Conservation (phyloP, 1,140 invertebrate species). For the Aphaenogaster rudis region DNA sequence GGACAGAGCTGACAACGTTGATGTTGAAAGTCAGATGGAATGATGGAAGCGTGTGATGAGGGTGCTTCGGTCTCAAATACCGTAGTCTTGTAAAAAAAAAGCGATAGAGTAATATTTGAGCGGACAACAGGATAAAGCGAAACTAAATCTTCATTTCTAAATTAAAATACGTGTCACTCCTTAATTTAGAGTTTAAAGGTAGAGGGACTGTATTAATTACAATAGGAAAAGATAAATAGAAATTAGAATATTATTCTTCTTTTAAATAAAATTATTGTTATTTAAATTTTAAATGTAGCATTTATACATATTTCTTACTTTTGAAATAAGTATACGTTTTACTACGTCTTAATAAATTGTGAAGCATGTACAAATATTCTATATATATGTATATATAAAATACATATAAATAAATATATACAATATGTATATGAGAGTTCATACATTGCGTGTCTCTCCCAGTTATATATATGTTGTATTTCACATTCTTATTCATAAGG, state of each 20-base stretch:
- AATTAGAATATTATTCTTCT: not conserved
- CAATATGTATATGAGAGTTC: not conserved
- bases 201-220: not conserved
- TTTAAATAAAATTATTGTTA: not conserved
- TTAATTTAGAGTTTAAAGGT: not conserved
- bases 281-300: not conserved
- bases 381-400: not conserved
- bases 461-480: not conserved
- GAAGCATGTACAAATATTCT: not conserved
- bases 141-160: not conserved
- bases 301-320: not conserved
- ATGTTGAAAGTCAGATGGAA: conserved; percentile 33
- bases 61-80: conserved; percentile 23
- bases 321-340: not conserved
- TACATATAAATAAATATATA: not conserved
- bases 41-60: conserved; percentile 57
- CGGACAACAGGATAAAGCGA: not conserved
- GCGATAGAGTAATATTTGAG: conserved; percentile 6
- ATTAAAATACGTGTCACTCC: not conserved
- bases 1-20: conserved; percentile 52
- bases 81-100: conserved; percentile 24
- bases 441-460: not conserved
- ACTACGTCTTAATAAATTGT: not conserved
- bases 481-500: not conserved
- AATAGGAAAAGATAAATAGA: not conserved